phyloP scores from a whole-genome alignment of 2,113 vertebrate species.

The Tupaia chinensis region DNA sequence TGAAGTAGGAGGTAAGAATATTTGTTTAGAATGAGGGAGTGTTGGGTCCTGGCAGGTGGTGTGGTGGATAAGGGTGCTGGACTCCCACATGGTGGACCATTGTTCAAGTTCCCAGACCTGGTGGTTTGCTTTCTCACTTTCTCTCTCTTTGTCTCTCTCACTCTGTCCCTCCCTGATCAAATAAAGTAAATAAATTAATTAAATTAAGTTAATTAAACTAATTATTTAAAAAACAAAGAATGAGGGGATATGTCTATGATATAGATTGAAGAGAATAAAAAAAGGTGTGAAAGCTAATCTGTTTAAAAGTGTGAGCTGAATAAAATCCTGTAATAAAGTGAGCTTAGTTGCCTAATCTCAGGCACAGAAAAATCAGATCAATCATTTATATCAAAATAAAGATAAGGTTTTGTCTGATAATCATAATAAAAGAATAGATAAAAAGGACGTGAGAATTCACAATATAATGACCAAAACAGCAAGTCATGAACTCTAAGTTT shows the following conservation, averaged over 20 bases:
- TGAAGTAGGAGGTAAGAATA: not conserved
- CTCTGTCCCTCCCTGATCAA: no score
- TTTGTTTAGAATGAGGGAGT: not conserved
- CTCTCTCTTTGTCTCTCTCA: no score
- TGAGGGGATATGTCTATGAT: not conserved
- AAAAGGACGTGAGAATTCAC: not conserved
- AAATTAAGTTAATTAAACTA: no score
- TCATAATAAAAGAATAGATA: not conserved
- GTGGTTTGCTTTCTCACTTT: no score
- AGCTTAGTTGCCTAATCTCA: not conserved
- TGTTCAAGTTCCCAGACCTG: no score
- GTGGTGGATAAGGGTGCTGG: no score
- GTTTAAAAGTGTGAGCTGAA: not conserved
- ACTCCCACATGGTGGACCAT: no score
- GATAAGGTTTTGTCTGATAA: not conserved
- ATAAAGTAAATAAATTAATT: no score
- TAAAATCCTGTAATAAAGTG: not conserved
- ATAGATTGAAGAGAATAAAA: not conserved
- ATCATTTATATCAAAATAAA: not conserved
- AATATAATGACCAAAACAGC: not conserved
- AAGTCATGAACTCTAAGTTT: conserved; percentile 8
- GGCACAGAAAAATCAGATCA: not conserved
- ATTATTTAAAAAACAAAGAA: no score
- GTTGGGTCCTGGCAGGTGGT: no score
- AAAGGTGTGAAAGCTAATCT: not conserved